Evolutionary conservation across 2,888 invertebrate genomes (phyloP).

Genomic region (Cistogaster globosa): DNA sequence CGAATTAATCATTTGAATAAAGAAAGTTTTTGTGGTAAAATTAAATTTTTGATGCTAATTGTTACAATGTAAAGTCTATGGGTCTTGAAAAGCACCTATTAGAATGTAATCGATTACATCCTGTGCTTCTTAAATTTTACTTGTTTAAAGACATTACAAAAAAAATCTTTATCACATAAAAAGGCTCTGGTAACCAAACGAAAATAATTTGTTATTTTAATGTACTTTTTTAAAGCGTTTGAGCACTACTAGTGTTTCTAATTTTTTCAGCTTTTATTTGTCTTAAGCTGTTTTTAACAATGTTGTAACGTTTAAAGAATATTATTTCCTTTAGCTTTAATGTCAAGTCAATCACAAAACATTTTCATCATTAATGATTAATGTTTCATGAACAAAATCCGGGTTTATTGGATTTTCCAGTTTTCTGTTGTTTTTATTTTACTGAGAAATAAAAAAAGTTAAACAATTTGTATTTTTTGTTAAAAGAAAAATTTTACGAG

Average conservation of each 20-base stretch:
- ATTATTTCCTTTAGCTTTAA: slow-evolving; percentile 36
- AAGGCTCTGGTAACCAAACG: no score
- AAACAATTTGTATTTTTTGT: slow-evolving; percentile 1
- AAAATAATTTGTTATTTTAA: not conserved
- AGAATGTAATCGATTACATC: no score
- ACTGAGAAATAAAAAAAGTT: not conserved
- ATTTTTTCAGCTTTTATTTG: slow-evolving; percentile 6
- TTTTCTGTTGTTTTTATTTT: not conserved
- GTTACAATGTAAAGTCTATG: no score
- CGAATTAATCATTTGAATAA: no score
- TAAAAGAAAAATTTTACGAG: not conserved
- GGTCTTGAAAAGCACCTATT: no score
- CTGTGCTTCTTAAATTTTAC: no score
- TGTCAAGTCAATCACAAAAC: slow-evolving; percentile 62
- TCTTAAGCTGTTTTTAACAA: slow-evolving; percentile 17
- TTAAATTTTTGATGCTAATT: no score
- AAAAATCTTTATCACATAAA: no score
- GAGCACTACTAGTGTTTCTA: not conserved
- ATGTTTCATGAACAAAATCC: slow-evolving; percentile 49
- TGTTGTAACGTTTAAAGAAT: slow-evolving; percentile 30
- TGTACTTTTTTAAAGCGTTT: not conserved
- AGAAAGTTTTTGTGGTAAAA: no score
- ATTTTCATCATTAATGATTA: slow-evolving; percentile 59
- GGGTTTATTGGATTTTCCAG: slow-evolving; percentile 50
- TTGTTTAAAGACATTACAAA: no score